These are phyloP conservation scores for Tetranychus piercei DNA, from an alignment of 2,888 invertebrate species.

Conservation along the genomic window DNA sequence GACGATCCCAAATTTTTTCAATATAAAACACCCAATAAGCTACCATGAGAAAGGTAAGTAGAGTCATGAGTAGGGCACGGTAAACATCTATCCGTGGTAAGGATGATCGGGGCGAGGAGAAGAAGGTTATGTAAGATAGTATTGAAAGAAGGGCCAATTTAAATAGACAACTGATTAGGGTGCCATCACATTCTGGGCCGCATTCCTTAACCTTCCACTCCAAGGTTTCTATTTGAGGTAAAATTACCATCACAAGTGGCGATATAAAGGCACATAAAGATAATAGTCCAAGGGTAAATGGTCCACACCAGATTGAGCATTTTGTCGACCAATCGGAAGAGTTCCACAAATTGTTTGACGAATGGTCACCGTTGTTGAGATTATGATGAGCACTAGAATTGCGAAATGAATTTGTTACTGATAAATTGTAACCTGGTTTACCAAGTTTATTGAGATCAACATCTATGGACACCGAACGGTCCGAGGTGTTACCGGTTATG, in stretches of 20 bases:
- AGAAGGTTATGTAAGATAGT: slow-evolving; percentile 80
- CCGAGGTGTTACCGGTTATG: slow-evolving; percentile 86
- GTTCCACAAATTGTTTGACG: neutral
- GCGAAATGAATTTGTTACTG: neutral
- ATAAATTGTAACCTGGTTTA: slow-evolving; percentile 22
- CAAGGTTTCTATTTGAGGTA: slow-evolving; percentile 51
- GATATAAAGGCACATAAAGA: slow-evolving; percentile 69
- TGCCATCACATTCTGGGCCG: slow-evolving; percentile 80
- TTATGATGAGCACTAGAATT: neutral
- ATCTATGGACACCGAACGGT: slow-evolving; percentile 81
- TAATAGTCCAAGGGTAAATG: slow-evolving; percentile 55
- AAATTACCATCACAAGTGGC: slow-evolving; percentile 79
- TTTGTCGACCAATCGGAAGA: slow-evolving; percentile 10
- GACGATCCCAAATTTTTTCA: slow-evolving; percentile 48
- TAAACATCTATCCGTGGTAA: slow-evolving; percentile 80
- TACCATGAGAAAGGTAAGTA: slow-evolving; percentile 76
- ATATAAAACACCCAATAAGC: slow-evolving; percentile 96
- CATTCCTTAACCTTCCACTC: slow-evolving; percentile 41
- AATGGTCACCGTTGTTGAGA: neutral
- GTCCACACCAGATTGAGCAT: slow-evolving; percentile 65
- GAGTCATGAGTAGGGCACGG: slow-evolving; percentile 64
- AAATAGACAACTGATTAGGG: slow-evolving; percentile 71
- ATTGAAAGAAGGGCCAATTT: slow-evolving; percentile 70
- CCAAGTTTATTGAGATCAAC: slow-evolving; percentile 39
- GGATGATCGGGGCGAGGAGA: slow-evolving; percentile 61